phyloP scores from a whole-genome alignment of 2,888 invertebrate species.

The Drosophila birchii region DNA sequence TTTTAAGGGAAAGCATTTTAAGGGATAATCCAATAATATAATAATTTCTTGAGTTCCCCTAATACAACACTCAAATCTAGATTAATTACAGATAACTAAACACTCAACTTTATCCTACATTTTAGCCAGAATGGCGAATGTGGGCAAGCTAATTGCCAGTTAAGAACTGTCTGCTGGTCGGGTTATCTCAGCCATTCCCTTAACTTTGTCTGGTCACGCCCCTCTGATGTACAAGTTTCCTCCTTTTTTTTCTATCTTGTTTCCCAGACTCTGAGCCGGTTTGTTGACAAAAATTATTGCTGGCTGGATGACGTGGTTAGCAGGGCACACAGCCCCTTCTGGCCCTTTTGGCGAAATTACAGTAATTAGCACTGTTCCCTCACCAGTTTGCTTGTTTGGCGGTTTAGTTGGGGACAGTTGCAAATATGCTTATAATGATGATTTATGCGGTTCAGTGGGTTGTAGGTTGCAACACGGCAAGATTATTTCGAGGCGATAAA shows the following conservation, averaged over 20 bases:
- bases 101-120: slow-evolving; percentile 3
- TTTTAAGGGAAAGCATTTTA: neutral
- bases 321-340: slow-evolving; percentile 6
- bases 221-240: slow-evolving; percentile 22
- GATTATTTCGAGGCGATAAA: slow-evolving; percentile 2
- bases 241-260: neutral
- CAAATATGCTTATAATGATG: slow-evolving; percentile 45
- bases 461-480: neutral
- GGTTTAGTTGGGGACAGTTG: slow-evolving; percentile 28
- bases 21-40: too few relatives aligned
- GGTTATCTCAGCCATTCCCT: slow-evolving; percentile 17
- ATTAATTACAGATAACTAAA: slow-evolving; percentile 6
- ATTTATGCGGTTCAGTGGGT: slow-evolving; percentile 36
- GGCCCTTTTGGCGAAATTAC: slow-evolving; percentile 48
- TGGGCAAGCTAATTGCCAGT: slow-evolving; percentile 44
- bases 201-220: slow-evolving; percentile 28
- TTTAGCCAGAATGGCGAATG: slow-evolving; percentile 15
- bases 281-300: slow-evolving; percentile 67
- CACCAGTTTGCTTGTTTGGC: slow-evolving; percentile 28
- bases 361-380: slow-evolving; percentile 57
- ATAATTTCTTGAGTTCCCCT: neutral
- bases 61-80: neutral
- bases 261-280: slow-evolving; percentile 8
- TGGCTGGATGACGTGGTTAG: slow-evolving; percentile 56
- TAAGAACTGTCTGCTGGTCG: slow-evolving; percentile 45